Conservation (phyloP, 2,888 invertebrate genomes). For the Zaprionus bogoriensis region DNA sequence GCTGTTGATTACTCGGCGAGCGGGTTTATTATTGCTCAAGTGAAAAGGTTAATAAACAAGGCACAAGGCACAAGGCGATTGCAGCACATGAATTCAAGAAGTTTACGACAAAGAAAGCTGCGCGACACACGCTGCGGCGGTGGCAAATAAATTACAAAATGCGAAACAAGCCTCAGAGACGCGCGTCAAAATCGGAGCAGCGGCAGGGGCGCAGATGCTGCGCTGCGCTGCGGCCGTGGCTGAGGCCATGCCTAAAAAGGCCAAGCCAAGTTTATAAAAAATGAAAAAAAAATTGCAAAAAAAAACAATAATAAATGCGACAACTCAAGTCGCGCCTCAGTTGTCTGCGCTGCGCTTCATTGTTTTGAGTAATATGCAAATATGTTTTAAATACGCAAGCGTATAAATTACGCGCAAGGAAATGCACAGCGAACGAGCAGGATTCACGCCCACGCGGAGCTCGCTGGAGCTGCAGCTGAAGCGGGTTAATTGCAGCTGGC, state of each 20-base stretch:
- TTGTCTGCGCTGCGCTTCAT: conserved; percentile 26
- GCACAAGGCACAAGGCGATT: no score
- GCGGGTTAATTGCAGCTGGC: conserved; percentile 63
- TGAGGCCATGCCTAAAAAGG: conserved; percentile 68
- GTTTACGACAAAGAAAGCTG: conserved; percentile 71
- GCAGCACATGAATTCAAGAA: conserved; percentile 61
- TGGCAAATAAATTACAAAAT: conserved; percentile 64
- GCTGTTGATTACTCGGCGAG: conserved; percentile 35
- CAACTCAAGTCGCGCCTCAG: conserved; percentile 53
- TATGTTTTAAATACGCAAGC: conserved; percentile 63
- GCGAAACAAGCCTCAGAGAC: conserved; percentile 56
- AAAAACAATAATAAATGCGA: conserved; percentile 66
- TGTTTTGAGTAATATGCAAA: conserved; percentile 76
- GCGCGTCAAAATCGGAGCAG: conserved; percentile 41
- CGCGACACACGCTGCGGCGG: conserved; percentile 37
- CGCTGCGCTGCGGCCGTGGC: conserved; percentile 39
- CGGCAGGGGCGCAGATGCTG: conserved; percentile 26
- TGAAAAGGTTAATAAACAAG: conserved; percentile 74
- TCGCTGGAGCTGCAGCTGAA: conserved; percentile 55
- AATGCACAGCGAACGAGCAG: conserved; percentile 59
- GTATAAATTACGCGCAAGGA: conserved; percentile 70
- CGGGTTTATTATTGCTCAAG: conserved; percentile 61
- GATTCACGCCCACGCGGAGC: conserved; percentile 40
- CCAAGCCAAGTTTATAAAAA: conserved; percentile 65
- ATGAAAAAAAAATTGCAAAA: conserved; percentile 9